Conservation (phyloP, 2,113 vertebrate species). For the Aspiorhynchus laticeps region DNA sequence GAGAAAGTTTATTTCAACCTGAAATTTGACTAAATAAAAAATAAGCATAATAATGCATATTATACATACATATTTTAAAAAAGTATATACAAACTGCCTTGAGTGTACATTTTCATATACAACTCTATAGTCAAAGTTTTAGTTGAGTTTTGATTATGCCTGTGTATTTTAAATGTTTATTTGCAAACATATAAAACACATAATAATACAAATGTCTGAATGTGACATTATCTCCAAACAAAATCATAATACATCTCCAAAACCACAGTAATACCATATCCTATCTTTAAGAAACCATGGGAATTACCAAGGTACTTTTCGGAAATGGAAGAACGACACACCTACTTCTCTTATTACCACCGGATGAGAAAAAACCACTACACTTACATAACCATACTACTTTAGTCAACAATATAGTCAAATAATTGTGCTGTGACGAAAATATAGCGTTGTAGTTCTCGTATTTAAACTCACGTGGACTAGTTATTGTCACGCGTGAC, state of each 20-base stretch:
- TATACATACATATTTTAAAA: too few relatives aligned
- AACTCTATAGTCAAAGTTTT: too few relatives aligned
- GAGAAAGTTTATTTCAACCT: too few relatives aligned
- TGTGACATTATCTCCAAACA: neutral
- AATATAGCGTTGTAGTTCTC: neutral
- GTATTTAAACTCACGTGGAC: slow-evolving; percentile 4
- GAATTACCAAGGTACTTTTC: neutral
- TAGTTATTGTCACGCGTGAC: neutral
- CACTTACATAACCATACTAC: neutral
- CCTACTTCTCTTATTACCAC: slow-evolving; percentile 32
- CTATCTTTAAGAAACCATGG: neutral
- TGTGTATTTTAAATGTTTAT: too few relatives aligned
- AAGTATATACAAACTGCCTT: too few relatives aligned
- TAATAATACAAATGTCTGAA: too few relatives aligned
- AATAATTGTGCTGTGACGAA: neutral
- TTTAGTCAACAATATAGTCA: neutral
- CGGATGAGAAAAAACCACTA: neutral
- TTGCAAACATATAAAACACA: too few relatives aligned
- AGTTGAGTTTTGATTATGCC: too few relatives aligned
- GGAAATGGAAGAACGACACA: slow-evolving; percentile 3
- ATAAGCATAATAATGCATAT: too few relatives aligned
- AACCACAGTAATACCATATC: neutral
- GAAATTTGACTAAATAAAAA: too few relatives aligned
- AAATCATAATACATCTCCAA: neutral
- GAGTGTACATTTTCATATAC: too few relatives aligned